phyloP scores from a whole-genome alignment of 37 sponge, comb jelly and placozoan genomes.

The Geodia barretti region DNA sequence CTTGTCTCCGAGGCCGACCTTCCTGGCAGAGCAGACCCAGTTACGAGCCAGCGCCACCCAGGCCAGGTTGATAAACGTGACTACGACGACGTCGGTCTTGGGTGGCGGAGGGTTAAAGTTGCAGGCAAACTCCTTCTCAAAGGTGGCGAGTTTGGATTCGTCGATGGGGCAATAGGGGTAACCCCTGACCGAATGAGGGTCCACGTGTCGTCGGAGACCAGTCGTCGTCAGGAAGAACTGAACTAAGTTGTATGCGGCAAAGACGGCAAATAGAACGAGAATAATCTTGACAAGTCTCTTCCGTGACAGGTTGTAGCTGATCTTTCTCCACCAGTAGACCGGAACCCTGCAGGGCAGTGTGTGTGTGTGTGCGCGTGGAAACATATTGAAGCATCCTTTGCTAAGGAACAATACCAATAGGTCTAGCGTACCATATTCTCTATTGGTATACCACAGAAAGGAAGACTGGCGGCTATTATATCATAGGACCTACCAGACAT shows the following conservation, averaged over 20 bases:
- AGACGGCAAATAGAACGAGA: not conserved
- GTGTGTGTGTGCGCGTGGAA: not conserved
- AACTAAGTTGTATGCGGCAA: not conserved
- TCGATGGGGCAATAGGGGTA: constrained; percentile 22
- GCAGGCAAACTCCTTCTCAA: constrained; percentile 11
- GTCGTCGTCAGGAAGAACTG: not conserved
- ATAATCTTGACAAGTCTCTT: not conserved
- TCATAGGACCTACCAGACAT: too few species aligned
- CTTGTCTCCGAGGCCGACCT: constrained; percentile 36
- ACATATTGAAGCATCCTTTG: too few species aligned
- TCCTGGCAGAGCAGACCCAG: constrained; percentile 54
- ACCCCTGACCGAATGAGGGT: constrained; percentile 15
- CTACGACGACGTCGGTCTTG: constrained; percentile 11
- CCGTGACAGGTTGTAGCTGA: not conserved
- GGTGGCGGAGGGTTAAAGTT: constrained; percentile 15
- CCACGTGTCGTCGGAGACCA: constrained; percentile 6
- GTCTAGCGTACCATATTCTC: too few species aligned
- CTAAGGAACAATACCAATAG: too few species aligned
- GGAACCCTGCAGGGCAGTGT: not conserved
- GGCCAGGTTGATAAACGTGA: constrained; percentile 46
- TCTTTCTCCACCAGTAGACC: not conserved
- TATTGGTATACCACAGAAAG: too few species aligned
- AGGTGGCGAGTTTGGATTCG: not conserved
- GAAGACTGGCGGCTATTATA: too few species aligned
- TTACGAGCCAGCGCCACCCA: constrained; percentile 34